These are phyloP conservation scores for Zeus faber DNA, from an alignment of 2,113 vertebrate species.

Conservation along the genomic window DNA sequence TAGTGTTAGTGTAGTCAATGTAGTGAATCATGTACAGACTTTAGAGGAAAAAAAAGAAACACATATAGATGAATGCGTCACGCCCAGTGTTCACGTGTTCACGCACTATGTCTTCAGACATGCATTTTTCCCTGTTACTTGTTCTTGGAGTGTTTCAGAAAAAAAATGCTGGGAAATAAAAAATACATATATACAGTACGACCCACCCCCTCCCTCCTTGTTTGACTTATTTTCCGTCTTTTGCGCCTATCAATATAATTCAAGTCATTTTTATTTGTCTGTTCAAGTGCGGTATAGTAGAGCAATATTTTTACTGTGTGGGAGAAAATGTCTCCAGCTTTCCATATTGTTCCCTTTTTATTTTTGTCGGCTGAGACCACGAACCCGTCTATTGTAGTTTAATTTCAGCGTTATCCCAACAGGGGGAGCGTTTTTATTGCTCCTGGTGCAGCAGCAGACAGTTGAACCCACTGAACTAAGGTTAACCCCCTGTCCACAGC, in stretches of 20 bases:
- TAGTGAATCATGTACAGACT: constrained; percentile 81
- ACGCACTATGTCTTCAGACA: constrained; percentile 86
- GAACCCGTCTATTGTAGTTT: too few relatives aligned
- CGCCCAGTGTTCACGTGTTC: constrained; percentile 81
- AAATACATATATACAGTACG: constrained; percentile 73
- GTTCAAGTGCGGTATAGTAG: too few relatives aligned
- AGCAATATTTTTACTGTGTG: too few relatives aligned
- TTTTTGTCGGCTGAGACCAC: too few relatives aligned
- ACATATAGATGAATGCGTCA: constrained; percentile 76
- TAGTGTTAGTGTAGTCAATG: constrained; percentile 83
- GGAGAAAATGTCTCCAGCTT: too few relatives aligned
- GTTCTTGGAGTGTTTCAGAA: constrained; percentile 91
- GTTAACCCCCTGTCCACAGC: too few relatives aligned
- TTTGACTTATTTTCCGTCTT: constrained; percentile 73
- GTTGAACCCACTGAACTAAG: too few relatives aligned
- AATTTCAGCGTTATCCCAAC: too few relatives aligned
- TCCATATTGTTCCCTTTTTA: too few relatives aligned
- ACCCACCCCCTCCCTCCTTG: constrained; percentile 27
- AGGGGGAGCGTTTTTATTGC: too few relatives aligned
- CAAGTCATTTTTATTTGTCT: background rate
- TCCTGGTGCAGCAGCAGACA: too few relatives aligned
- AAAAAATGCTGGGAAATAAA: constrained; percentile 64
- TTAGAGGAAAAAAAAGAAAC: constrained; percentile 67
- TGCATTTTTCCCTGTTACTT: constrained; percentile 87
- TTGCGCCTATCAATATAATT: too few relatives aligned